These are phyloP conservation scores for Zaprionus africanus DNA, from an alignment of 1,140 invertebrate genomes.

Conservation along the genomic window DNA sequence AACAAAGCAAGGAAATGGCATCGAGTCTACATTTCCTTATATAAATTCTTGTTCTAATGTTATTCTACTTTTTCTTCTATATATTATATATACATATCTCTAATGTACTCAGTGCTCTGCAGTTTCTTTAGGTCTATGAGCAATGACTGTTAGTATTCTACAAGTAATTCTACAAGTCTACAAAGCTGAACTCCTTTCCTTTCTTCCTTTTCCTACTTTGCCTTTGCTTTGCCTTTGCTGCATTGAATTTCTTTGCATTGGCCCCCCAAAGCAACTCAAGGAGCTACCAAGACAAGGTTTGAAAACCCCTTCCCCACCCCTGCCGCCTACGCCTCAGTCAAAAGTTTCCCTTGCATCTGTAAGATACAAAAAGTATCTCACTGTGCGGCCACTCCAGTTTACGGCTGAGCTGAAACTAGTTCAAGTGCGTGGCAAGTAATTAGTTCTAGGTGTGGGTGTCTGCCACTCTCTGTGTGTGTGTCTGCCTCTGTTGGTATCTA, in stretches of 20 bases:
- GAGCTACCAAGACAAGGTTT: constrained; percentile 53
- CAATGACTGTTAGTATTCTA: not conserved
- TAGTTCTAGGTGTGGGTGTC: constrained; percentile 38
- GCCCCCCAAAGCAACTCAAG: constrained; percentile 4
- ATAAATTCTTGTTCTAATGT: not conserved
- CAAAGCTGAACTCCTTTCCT: not conserved
- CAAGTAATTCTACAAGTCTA: not conserved
- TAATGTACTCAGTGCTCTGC: not conserved
- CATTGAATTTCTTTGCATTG: constrained; percentile 13
- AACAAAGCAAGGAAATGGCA: no score
- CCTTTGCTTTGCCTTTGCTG: not conserved
- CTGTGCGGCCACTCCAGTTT: constrained; percentile 25
- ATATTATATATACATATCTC: not conserved
- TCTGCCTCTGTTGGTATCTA: not conserved
- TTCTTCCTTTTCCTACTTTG: not conserved
- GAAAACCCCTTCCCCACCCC: constrained; percentile 5
- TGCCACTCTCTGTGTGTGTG: constrained; percentile 19
- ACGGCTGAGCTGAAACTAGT: constrained; percentile 56
- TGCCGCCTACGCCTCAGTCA: not conserved
- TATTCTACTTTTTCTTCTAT: not conserved
- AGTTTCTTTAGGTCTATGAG: not conserved
- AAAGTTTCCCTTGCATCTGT: constrained; percentile 23
- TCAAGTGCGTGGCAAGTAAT: constrained; percentile 75
- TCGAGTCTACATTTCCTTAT: not conserved
- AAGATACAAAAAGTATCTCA: constrained; percentile 34